Percentiles rank a stretch among this genome's conserved stretches.
phyloP scores from a whole-genome alignment of 2,797 vertebrate species.

The Spea hammondii region DNA sequence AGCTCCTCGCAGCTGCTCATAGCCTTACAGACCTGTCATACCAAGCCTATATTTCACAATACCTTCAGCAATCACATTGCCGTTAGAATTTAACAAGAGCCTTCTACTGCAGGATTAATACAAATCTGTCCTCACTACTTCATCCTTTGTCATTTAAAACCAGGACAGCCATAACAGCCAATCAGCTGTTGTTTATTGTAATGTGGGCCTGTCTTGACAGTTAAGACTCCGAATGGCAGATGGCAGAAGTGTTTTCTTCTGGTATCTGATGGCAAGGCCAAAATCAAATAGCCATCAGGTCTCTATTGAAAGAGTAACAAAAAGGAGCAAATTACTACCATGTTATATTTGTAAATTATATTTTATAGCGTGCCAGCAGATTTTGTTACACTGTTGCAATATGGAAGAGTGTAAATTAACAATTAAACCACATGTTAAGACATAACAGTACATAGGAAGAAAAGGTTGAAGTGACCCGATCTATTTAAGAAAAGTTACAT shows the following conservation, averaged over 20 bases:
- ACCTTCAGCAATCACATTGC: conserved; percentile 40
- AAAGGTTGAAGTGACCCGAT: no score
- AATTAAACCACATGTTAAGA: no score
- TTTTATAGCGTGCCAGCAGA: no score
- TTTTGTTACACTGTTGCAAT: no score
- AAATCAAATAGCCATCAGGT: conserved; percentile 39
- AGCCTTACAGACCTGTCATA: not conserved
- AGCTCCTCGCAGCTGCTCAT: conserved; percentile 9
- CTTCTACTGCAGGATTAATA: conserved; percentile 50
- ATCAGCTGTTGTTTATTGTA: conserved; percentile 27
- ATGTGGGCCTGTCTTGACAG: conserved; percentile 36
- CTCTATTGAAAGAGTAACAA: conserved; percentile 16
- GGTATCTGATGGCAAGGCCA: conserved; percentile 50
- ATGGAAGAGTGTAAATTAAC: no score
- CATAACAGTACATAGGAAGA: no score
- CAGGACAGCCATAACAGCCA: conserved; percentile 40
- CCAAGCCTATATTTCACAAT: conserved; percentile 6
- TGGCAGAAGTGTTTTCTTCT: conserved; percentile 52
- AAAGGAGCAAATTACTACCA: not conserved
- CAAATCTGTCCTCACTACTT: conserved; percentile 35
- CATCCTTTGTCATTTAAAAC: conserved; percentile 51
- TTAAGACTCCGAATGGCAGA: conserved; percentile 50
- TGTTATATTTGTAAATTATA: no score
- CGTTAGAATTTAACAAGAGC: conserved; percentile 40
- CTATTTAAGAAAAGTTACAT: no score